phyloP scores from a whole-genome alignment of 2,797 vertebrate species.

The Sebastes dallii region DNA sequence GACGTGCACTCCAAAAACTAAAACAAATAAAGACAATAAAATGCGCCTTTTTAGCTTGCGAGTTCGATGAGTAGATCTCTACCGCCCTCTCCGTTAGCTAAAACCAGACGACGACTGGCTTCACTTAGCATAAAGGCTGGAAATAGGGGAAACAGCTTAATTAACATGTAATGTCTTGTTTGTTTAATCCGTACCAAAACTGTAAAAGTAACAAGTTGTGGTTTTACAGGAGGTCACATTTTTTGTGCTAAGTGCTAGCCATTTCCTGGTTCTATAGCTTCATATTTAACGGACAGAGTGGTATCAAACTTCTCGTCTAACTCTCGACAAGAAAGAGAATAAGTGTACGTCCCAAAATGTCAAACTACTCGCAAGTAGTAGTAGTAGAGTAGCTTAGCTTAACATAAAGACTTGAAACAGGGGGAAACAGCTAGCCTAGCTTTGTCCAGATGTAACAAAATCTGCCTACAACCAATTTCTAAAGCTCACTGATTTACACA shows the following conservation, averaged over 20 bases:
- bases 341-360: neutral
- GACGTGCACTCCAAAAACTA: neutral
- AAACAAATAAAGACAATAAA: neutral
- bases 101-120: rapidly evolving
- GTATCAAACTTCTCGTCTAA: neutral
- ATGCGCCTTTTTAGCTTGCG: neutral
- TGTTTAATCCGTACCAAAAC: neutral
- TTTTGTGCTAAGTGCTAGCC: rapidly evolving
- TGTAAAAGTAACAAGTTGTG: neutral
- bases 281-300: neutral
- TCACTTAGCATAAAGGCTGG: neutral
- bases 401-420: neutral
- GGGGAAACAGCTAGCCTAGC: neutral
- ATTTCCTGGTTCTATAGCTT: neutral
- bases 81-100: rapidly evolving
- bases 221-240: neutral
- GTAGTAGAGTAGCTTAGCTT: neutral
- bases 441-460: too few species aligned
- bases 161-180: neutral
- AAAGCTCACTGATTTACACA: neutral
- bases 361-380: rapidly evolving
- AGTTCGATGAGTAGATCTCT: too few species aligned
- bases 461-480: too few species aligned
- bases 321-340: too few species aligned
- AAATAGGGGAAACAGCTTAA: neutral